Base-by-base conservation (phyloP, 2,113 vertebrate genomes). In the Otocyon megalotis region DNA sequence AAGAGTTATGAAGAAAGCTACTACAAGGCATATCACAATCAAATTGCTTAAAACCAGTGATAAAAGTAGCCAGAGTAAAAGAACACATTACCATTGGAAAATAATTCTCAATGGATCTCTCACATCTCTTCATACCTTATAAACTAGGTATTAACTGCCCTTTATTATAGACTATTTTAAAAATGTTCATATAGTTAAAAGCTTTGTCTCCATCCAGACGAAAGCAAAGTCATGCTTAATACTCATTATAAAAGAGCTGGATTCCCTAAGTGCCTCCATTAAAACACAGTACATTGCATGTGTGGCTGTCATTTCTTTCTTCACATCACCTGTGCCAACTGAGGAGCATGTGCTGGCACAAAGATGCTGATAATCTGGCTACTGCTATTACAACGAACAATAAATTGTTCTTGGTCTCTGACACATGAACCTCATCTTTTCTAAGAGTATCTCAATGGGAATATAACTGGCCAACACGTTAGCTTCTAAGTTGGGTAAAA, bases 221-320 rank as follows among this genome's bases (percentile, higher is more conserved):
- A 79, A 89, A 89, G 56, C 35, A 2, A 15, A 74, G 0, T 62
- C n/a, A 63, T 91, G n/a, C 5, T 48, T 81, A 32, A 81, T 32
- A 69, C 1, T 35, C 26, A 60, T 22, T 71, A 50, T 60, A 24
- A 91, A 72, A 60, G 30, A 80, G 30, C 11, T 67, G 17, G 30
- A 28, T 35, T 67, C 22, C 22, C 82, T 37, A 53, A 86, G 30
- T 9, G 90, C 5, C 43, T 50, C 50, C 84, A 8, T 16, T 48
- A 1, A 74, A 80, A 37, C 2, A 2, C 50, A 54, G 35, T 2
- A 20, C 3, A n/a, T 0, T 13, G 3, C 6, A 24, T 35, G 2
- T 43, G 1, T 9, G 1, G 4, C 8, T 80, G 28, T 54, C 14
- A 32, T 53, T 79, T 56, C 30, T 69, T 50, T 87, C 16, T 80